Conservation (phyloP, 2,113 vertebrate species). For the Erythrolamprus reginae region DNA sequence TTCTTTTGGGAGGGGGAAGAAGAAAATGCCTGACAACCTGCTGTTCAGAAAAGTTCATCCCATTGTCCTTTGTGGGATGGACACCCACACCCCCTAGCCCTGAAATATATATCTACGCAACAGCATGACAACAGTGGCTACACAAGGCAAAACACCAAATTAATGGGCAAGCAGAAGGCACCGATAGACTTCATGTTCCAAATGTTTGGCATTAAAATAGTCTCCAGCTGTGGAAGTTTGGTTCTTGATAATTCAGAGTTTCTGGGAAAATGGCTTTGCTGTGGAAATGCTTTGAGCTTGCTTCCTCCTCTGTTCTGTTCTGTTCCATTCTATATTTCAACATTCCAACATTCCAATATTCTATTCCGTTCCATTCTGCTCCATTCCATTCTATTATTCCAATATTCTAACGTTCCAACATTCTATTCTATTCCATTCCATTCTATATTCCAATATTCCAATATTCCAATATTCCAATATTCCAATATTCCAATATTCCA, state of each 20-base stretch:
- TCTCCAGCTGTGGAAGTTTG: slow-evolving; percentile 67
- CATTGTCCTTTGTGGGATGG: slow-evolving; percentile 41
- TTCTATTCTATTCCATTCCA: too few relatives aligned
- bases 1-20: slow-evolving; percentile 29
- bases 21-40: not conserved
- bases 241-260: slow-evolving; percentile 65
- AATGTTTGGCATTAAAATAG: slow-evolving; percentile 68
- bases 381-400: too few relatives aligned
- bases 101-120: slow-evolving; percentile 52
- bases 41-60: slow-evolving; percentile 37
- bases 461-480: too few relatives aligned
- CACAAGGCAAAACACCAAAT: slow-evolving; percentile 50
- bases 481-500: too few relatives aligned
- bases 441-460: too few relatives aligned
- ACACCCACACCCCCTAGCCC: not conserved
- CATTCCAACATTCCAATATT: too few relatives aligned
- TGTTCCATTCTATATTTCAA: too few relatives aligned
- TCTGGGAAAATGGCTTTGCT: slow-evolving; percentile 61
- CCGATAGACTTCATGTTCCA: slow-evolving; percentile 56
- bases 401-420: too few relatives aligned
- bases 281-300: slow-evolving; percentile 57
- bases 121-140: slow-evolving; percentile 37
- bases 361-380: too few relatives aligned
- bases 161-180: slow-evolving; percentile 28
- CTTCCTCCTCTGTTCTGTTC: too few relatives aligned